Evolutionary conservation across 2,888 invertebrate species (phyloP).

Genomic region (Alcis repandata): DNA sequence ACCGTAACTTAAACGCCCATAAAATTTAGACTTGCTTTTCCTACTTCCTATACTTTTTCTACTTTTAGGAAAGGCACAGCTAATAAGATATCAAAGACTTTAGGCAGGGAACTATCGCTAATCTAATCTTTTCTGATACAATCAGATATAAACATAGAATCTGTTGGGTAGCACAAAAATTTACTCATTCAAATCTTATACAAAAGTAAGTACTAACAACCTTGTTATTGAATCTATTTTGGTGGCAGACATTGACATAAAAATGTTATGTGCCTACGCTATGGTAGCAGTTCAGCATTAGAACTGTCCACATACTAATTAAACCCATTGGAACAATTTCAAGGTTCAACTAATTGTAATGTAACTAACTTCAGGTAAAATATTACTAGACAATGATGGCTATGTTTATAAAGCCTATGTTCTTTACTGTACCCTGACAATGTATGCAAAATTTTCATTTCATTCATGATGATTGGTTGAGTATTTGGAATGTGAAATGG

Average conservation of each 20-base stretch:
- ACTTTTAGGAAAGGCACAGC: no score
- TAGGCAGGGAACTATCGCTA: background rate
- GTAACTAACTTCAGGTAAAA: background rate
- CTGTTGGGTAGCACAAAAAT: background rate
- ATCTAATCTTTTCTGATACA: slow-evolving; percentile 16
- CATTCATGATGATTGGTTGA: no score
- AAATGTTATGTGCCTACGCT: no score
- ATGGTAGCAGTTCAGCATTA: background rate
- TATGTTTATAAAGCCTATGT: no score
- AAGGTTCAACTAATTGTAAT: slow-evolving; percentile 16
- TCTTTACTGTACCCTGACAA: no score
- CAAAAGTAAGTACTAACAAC: slow-evolving; percentile 25
- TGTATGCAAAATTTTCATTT: no score
- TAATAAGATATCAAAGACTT: no score
- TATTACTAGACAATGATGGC: no score
- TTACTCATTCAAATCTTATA: slow-evolving; percentile 2
- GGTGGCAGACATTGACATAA: background rate
- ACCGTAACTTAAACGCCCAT: background rate
- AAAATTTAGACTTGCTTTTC: background rate
- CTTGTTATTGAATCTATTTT: slow-evolving; percentile 25
- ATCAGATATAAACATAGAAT: slow-evolving; percentile 4
- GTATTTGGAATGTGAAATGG: no score
- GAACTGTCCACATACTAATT: slow-evolving; percentile 22
- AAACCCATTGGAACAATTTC: slow-evolving; percentile 17
- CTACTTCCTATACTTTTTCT: background rate